phyloP scores from a whole-genome alignment of 2,113 vertebrate genomes.

The Callipepla californica region DNA sequence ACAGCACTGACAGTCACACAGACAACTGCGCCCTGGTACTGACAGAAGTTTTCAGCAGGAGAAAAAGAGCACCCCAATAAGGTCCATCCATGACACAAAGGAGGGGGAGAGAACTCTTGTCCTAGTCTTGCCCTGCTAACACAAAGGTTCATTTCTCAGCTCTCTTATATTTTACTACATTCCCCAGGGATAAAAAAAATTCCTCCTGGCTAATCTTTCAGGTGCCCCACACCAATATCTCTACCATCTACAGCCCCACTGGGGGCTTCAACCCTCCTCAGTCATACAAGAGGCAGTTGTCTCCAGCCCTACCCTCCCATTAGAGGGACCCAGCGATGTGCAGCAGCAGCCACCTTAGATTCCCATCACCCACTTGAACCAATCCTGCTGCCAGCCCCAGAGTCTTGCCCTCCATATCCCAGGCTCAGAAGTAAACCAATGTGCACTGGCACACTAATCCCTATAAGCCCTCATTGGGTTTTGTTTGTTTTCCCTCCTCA shows the following conservation, averaged over 20 bases:
- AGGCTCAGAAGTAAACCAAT: background rate
- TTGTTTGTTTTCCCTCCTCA: constrained; percentile 40
- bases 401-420: background rate
- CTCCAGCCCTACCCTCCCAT: background rate
- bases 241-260: background rate
- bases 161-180: background rate
- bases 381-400: background rate
- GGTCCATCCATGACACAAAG: rapidly evolving
- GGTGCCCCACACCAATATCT: background rate
- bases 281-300: background rate
- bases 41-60: background rate
- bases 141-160: rapidly evolving
- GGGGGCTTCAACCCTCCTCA: too few relatives aligned
- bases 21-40: rapidly evolving
- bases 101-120: rapidly evolving
- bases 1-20: background rate
- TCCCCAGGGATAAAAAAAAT: background rate
- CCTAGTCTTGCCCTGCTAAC: background rate
- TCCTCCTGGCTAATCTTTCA: background rate
- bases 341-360: background rate
- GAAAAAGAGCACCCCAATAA: background rate
- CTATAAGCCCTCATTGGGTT: background rate
- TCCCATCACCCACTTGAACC: background rate
- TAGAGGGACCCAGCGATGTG: background rate
- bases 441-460: background rate